Conservation (phyloP, 2,797 vertebrate genomes). For the Falco naumanni region DNA sequence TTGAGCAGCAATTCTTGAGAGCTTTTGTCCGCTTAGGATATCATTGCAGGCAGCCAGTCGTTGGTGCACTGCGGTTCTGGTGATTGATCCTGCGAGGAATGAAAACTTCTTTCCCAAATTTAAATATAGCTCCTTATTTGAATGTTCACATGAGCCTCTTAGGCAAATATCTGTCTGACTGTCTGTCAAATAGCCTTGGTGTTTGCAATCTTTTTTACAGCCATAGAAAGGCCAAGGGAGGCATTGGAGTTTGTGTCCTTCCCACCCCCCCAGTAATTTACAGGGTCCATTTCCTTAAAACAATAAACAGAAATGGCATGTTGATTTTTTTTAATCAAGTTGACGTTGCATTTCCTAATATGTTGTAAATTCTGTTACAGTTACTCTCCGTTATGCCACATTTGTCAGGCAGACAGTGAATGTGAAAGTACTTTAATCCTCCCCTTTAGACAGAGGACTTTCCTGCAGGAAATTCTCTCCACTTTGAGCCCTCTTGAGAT, state of each 20-base stretch:
- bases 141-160: conserved; percentile 7
- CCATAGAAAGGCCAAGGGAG: background rate
- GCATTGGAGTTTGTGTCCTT: background rate
- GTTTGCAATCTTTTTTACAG: background rate
- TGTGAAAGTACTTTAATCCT: background rate
- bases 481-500: background rate
- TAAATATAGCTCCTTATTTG: conserved; percentile 21
- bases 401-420: background rate
- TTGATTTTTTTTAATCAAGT: background rate
- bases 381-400: background rate
- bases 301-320: background rate
- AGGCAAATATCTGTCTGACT: background rate
- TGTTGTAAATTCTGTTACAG: background rate
- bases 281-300: background rate
- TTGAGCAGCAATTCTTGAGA: background rate
- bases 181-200: background rate
- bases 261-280: background rate
- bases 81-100: background rate
- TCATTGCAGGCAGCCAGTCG: background rate
- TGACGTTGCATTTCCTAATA: background rate
- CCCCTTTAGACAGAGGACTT: conserved; percentile 10
- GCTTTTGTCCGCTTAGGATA: background rate
- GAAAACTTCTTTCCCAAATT: background rate
- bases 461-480: conserved; percentile 5
- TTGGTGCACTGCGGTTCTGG: background rate